Conservation (phyloP, 2,113 vertebrate genomes). For the Prionailurus viverrinus region DNA sequence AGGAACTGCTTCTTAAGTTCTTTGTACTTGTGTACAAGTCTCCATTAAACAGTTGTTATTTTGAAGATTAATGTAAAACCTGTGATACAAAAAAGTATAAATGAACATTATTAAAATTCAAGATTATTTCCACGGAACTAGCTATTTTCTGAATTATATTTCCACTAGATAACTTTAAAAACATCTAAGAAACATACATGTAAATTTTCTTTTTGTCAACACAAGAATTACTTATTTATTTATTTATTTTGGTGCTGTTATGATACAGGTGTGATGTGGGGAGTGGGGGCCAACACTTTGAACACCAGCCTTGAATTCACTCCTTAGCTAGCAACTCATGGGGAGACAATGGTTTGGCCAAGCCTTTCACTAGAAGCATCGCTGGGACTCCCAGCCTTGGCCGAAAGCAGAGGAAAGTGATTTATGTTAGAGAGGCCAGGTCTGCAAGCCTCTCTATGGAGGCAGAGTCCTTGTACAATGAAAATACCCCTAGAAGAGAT, state of each 20-base stretch:
- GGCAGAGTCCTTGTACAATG: neutral
- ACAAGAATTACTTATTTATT: neutral
- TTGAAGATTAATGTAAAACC: constrained; percentile 51
- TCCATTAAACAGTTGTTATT: neutral
- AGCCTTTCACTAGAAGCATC: neutral
- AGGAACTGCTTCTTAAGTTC: neutral
- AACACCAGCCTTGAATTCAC: neutral
- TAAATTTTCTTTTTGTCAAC: constrained; percentile 27
- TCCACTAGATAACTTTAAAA: neutral
- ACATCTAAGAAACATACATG: neutral
- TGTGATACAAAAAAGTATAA: neutral
- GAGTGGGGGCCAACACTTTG: neutral
- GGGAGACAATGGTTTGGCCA: neutral
- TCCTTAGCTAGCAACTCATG: neutral
- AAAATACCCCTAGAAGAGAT: neutral
- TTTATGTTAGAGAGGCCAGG: neutral
- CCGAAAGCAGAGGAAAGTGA: neutral
- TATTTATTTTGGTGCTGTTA: neutral
- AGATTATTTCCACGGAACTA: neutral
- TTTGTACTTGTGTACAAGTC: neutral
- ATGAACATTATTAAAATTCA: neutral
- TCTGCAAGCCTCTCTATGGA: neutral
- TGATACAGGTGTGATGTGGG: neutral
- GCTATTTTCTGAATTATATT: neutral
- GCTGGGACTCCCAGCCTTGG: neutral